Evolutionary conservation across 2,888 invertebrate genomes (phyloP), one percentile per base, ranked within the genome.

Genomic region (Phlogophora meticulosa): DNA sequence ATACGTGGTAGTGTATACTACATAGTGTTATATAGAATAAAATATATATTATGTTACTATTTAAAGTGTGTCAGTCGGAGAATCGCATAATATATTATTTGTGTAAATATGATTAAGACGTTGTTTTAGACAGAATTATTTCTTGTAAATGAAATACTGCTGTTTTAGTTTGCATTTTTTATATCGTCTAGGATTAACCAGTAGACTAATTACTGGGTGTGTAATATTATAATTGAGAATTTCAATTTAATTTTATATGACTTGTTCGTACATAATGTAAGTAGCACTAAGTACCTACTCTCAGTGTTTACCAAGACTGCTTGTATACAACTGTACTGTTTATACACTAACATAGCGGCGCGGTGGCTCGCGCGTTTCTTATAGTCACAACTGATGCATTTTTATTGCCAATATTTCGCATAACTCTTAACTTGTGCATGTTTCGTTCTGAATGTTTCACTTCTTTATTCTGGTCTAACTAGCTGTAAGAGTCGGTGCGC

Each of bases 101-200:
- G 89, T 95, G 95, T 95, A 95, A 92, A 95, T 95, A 82, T 88
- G 87, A 81, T 73, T 90, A 93, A 91, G 88, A 88, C 82, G 92
- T 94, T 94, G 94, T 94, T 94, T 93, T 92, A 92, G 90, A 93
- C 90, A 92, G 89, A 93, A 90, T 92, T 92, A 92, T 94, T 95
- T 94, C 93, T 93, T 94, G 93, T 94, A 93, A 91, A 93, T 93
- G 90, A 91, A 93, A 93, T 94, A 93, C 92, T 92, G 90, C 93
- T 94, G 94, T 94, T 95, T 94, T 94, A 94, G 94, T 94, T 95
- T 94, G 95, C 95, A 95, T 95, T 95, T 95, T 95, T 95, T 94
- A 91, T 94, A 95, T 91, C 76, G 88, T 89, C 87, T 94, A 94
- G 92, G 87, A 85, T 91, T 90, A 92, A 91, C 90, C 88, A 85